Conservation (phyloP, 2,797 vertebrate species). For the Paguma larvata region DNA sequence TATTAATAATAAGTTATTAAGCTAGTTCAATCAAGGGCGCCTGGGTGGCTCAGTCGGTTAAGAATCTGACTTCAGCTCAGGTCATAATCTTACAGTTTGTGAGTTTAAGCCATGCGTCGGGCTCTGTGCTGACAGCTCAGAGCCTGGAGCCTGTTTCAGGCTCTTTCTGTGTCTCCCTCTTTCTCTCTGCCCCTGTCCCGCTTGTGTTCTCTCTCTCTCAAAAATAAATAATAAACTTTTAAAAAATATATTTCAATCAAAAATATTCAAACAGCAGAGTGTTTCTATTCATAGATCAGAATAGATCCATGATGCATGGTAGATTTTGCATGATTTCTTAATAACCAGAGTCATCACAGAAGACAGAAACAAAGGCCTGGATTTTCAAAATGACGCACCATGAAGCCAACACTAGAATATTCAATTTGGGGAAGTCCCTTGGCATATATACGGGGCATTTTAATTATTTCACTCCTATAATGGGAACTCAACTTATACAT, state of each 20-base stretch:
- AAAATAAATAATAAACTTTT: too few relatives aligned
- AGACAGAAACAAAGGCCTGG: background rate
- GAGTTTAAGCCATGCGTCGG: too few relatives aligned
- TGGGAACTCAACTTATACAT: background rate
- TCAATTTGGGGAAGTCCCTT: background rate
- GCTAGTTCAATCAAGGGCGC: background rate
- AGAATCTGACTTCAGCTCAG: too few relatives aligned
- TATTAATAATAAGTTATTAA: background rate
- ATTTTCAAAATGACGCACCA: background rate
- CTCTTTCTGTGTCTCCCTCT: too few relatives aligned
- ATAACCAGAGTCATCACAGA: background rate
- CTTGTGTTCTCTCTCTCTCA: too few relatives aligned
- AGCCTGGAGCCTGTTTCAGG: too few relatives aligned
- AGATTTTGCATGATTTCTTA: background rate
- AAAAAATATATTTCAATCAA: background rate
- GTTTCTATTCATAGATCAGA: background rate
- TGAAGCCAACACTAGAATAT: background rate
- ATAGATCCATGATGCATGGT: background rate
- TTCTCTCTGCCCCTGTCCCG: too few relatives aligned
- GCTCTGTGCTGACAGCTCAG: too few relatives aligned
- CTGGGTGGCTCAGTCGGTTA: too few relatives aligned
- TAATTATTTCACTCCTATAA: background rate
- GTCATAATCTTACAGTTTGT: too few relatives aligned
- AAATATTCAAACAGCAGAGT: slow-evolving; percentile 11
- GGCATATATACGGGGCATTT: background rate